Base-by-base conservation (phyloP, 1,140 invertebrate species). In the roundworm (Caenorhabditis elegans) region DNA sequence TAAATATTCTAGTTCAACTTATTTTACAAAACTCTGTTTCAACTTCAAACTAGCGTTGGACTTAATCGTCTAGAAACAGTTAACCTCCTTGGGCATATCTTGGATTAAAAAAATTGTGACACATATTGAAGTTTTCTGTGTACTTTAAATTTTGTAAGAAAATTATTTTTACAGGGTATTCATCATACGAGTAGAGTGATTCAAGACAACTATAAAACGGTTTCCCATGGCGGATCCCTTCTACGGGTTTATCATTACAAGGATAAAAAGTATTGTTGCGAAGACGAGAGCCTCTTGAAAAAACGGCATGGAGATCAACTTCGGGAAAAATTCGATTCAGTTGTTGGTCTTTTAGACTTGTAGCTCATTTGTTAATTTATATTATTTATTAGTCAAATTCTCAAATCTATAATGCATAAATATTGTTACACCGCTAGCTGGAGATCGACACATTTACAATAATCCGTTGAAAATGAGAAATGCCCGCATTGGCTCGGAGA, bases 141-240 rank as follows among this genome's bases (percentile, higher is more conserved):
- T n/a, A n/a, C n/a, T n/a, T n/a, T n/a, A n/a, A n/a, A n/a, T n/a
- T n/a, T n/a, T n/a, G n/a, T n/a, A n/a, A n/a, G n/a, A n/a, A n/a
- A n/a, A n/a, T n/a, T n/a, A n/a, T n/a, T n/a, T 24, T 39, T 79
- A 60, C 36, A 79, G 78, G 78, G 78, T 0, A 79, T 79, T 79
- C 78, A 79, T 43, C 78, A 79, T n/a, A 79, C 78, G 31, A 79
- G 78, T 46, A 36, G 78, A 31, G 78, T 79, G 6, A 60, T 79
- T 13, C 49, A 79, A 39, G 78, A 79, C 19, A 31, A 55, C 15
- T 79, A 79, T 31, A 6, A 17, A 60, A 60, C 26, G 1, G 46
- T 31, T n/a, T 24, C 19, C 22, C 48, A 31, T 15, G 36, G 60
- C 34, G 51, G 31, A 26, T 39, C 31, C 5, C 39, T 43, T 60